Base-by-base conservation (phyloP, 2,888 invertebrate species). In the Metellina segmentata region DNA sequence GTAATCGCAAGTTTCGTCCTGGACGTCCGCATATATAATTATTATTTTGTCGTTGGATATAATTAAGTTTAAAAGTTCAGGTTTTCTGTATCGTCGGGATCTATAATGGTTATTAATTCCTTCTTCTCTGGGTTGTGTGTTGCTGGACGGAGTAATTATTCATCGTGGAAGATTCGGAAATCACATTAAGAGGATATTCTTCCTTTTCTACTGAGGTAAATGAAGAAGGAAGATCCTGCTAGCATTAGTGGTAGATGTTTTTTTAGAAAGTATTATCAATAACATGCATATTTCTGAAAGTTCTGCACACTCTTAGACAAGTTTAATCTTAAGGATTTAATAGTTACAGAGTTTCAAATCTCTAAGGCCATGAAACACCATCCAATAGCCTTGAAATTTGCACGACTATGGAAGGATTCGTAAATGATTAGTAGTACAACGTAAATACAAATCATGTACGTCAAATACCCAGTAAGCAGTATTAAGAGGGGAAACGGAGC, bases 21-120 rank as follows among this genome's bases (percentile, higher is more conserved):
- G 74, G 78, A 79, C 89, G 83, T 77, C 51, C 51, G 83, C 78
- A 79, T 90, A 79, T 79, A 90, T 90, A 90, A 90, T 90, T 90
- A 90, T 90, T 90, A 90, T 83, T 90, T 78, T 90, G 89, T 90
- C 83, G 83, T 71, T 75, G 72, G 78, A 34, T 85, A 83, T 90
- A 90, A 90, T 90, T 90, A 90, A 90, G 89, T 90, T 90, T 90
- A 90, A 90, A 85, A 90, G 89, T 90, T 83, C 85, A 71, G 79
- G 85, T 85, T 83, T 13, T 79, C 34, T 71, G 71, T 83, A 77
- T 83, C 83, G 78, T 13, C 20, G 51, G 72, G 70, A 72, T 79
- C 71, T 53, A 52, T 85, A 90, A 90, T 90, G 82, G 85, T 90
- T 90, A 90, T 90, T 90, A 90, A 90, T 90, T 89, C 71, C 75